Base-by-base conservation (phyloP, 2,113 vertebrate genomes). In the Cavia porcellus region DNA sequence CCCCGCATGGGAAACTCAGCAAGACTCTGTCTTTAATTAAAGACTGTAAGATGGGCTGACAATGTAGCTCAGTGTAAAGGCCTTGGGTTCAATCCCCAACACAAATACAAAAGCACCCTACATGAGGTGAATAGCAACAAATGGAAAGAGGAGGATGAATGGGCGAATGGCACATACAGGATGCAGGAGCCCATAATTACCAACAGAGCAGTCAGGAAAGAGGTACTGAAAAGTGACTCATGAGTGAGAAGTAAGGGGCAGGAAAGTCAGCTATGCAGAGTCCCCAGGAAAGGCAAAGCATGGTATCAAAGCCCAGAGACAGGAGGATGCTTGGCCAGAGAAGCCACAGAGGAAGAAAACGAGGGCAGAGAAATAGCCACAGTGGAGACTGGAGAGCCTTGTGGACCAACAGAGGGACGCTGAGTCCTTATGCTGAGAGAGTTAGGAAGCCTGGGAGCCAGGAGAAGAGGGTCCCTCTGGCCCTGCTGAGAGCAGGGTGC, bases 91-190 rank as follows among this genome's bases (percentile, higher is more conserved):
- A 77, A 50, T 50, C 25, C 25, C 25, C 42, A 77, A 9, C 28
- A 68, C 0, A 9, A 72, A 24, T 19, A 52, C 66, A 20, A 50
- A 42, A 35, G 90, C 9, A 5, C 5, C 1, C 0, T 1, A 47
- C 45, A 64, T 19, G 8, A 74, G 20, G 24, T 35, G 7, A 45
- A n/a, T 5, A 25, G 59, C 52, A 62, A 45, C 47, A 80, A 81
- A 68, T 8, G 20, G 38, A 20, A 30, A 94, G 42, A 50, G 30
- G 25, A 79, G 32, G 28, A 28, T 24, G 32, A 32, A 35, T 45
- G 47, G 15, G 47, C 30, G 4, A 50, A 12, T 14, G 15, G 86
- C 12, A 47, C 6, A 30, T 13, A 55, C 30, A 30, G 45, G 7
- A 25, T 2, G 11, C 2, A 0, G 14, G 35, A 22, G 5, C 45